Conservation (phyloP, 2,888 invertebrate genomes). For the Lithophane socia region DNA sequence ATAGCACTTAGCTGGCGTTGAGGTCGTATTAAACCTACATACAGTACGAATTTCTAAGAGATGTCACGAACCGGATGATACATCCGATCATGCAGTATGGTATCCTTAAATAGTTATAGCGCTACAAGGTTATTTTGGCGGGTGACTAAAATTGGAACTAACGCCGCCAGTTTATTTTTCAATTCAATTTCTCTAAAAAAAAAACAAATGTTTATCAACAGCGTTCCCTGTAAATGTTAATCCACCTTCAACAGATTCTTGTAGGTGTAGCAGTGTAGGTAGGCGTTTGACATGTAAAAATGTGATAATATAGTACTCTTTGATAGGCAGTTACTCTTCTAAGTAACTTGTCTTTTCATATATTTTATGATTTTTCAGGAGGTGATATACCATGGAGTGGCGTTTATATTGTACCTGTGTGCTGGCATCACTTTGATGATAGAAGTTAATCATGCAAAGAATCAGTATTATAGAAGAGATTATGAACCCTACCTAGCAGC, state of each 20-base stretch:
- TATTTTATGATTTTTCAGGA: conserved; percentile 90
- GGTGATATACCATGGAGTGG: conserved; percentile 94
- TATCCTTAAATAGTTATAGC: not conserved
- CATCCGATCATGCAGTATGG: not conserved
- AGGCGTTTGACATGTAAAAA: not conserved
- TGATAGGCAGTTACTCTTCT: not conserved
- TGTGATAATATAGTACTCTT: no score
- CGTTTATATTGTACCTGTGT: conserved; percentile 93
- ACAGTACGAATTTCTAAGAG: not conserved
- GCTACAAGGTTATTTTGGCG: not conserved
- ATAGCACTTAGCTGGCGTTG: not conserved
- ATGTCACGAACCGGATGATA: not conserved
- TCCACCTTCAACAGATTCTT: not conserved
- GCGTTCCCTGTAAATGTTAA: no score
- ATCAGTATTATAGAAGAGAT: conserved; percentile 85
- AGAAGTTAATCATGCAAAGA: conserved; percentile 90
- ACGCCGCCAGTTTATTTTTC: not conserved
- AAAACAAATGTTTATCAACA: not conserved
- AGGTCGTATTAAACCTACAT: not conserved
- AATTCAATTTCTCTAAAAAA: not conserved
- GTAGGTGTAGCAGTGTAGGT: not conserved
- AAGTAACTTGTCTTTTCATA: not conserved
- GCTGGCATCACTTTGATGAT: conserved; percentile 93
- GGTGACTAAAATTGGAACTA: not conserved
- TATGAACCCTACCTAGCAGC: conserved; percentile 93